These are phyloP conservation scores for Crocallis elinguaria DNA, from an alignment of 2,888 invertebrate genomes.

Conservation along the genomic window DNA sequence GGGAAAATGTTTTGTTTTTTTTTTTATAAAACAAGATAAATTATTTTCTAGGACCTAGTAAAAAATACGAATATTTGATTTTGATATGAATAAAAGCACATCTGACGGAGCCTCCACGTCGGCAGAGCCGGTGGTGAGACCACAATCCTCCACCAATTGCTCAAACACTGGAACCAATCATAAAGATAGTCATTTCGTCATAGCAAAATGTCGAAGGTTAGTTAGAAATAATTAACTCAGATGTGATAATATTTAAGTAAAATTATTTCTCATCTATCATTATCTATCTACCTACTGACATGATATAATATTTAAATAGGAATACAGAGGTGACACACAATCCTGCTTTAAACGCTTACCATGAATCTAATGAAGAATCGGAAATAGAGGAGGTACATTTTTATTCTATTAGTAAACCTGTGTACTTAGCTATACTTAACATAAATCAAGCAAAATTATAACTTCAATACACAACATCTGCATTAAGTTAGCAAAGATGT, in stretches of 20 bases:
- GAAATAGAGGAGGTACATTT: conserved; percentile 62
- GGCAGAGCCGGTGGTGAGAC: conserved; percentile 20
- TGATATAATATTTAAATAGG: conserved; percentile 37
- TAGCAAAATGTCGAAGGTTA: conserved; percentile 63
- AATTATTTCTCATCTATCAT: too few relatives aligned
- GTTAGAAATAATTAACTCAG: too few relatives aligned
- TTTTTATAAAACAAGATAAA: conserved; percentile 1
- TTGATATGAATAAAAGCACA: conserved; percentile 40
- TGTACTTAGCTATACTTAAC: too few relatives aligned
- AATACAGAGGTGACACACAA: conserved; percentile 39
- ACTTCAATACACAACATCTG: too few relatives aligned
- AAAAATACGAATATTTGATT: background rate
- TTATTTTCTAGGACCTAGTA: background rate
- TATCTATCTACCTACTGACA: too few relatives aligned
- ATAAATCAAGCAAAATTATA: too few relatives aligned
- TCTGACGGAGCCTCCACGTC: conserved; percentile 39
- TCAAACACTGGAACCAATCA: conserved; percentile 34
- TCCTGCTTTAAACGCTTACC: conserved; percentile 40
- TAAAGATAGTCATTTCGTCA: conserved; percentile 54
- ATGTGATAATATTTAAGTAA: too few relatives aligned
- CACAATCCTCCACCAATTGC: conserved; percentile 35
- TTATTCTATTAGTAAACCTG: background rate
- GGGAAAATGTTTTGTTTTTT: background rate
- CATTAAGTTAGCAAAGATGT: too few relatives aligned
- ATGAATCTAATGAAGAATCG: conserved; percentile 62